Base-by-base conservation (phyloP, 2,797 vertebrate genomes). In the Mus spretus region DNA sequence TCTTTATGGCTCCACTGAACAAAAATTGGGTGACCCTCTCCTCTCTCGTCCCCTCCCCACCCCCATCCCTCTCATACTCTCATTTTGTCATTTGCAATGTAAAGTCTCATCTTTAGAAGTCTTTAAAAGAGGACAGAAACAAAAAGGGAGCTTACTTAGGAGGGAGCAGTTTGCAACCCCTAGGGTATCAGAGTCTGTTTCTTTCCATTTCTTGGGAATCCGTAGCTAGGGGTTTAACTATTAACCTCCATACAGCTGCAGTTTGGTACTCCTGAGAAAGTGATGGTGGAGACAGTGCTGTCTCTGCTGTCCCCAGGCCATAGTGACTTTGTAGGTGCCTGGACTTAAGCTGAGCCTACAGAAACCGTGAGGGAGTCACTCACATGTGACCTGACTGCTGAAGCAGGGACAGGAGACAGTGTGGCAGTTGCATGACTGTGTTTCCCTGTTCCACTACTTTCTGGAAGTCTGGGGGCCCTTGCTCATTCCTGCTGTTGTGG, bases 61-160 rank as follows among this genome's bases (percentile, higher is more conserved):
- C 31, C 65, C 6, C 6, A 5, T 67, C 65, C 34, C 10, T 14
- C 28, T 14, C 28, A 13, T 84, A 65, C n/a, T 44, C 6, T 55
- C 70, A 53, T 59, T 82, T 91, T 47, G 50, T 44, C 3, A 53
- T n/a, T 59, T 50, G 4, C 6, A 37, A 19, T 63, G 19, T 84
- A 28, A 37, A 81, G 12, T 91, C n/a, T 19, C 59, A 22, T 91
- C 75, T 88, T 95, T 82, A 85, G 90, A 94, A 77, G 37, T 81
- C 4, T 50, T n/a, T 44, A 50, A 44, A 87, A 77, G 79, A 55
- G 22, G 72, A 83, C 24, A 65, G 34, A 7, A 61, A 61, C 11
- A 61, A 70, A 65, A 93, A 83, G 59, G 57, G 34, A 6, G 14
- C 65, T 55, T 37, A 72, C 65, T 55, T 37, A 72, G 65, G 65